Percentiles rank a stretch among this genome's conserved stretches.
phyloP scores from a whole-genome alignment of 2,888 invertebrate species.

The Poecilobothrus nobilitatus region DNA sequence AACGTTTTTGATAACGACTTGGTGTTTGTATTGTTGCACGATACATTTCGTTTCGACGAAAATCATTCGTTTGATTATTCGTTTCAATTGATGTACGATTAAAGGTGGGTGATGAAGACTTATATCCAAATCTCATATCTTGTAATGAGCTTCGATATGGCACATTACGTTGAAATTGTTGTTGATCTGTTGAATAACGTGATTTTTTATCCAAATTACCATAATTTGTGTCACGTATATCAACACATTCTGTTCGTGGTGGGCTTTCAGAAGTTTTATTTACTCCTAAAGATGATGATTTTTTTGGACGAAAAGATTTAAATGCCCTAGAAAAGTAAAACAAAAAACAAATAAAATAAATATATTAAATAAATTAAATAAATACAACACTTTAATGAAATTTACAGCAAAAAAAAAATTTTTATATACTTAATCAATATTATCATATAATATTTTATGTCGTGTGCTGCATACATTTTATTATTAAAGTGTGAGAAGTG shows the following conservation, averaged over 20 bases:
- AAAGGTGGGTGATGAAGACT: background rate
- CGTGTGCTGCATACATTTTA: slow-evolving; percentile 21
- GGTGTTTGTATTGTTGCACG: slow-evolving; percentile 36
- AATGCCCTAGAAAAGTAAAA: slow-evolving; percentile 31
- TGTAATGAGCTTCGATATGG: slow-evolving; percentile 37
- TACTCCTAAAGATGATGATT: slow-evolving; percentile 42
- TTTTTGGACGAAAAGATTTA: slow-evolving; percentile 39
- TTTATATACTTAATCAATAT: no score
- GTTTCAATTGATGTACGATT: background rate
- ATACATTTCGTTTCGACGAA: slow-evolving; percentile 36
- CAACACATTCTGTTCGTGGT: slow-evolving; percentile 27
- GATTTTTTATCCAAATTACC: slow-evolving; percentile 30
- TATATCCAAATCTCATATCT: slow-evolving; percentile 27
- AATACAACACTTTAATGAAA: no score
- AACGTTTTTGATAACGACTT: slow-evolving; percentile 13
- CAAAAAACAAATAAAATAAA: slow-evolving; percentile 9
- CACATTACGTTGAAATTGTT: slow-evolving; percentile 31
- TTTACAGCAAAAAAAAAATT: no score
- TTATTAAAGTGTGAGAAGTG: slow-evolving; percentile 17
- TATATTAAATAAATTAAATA: no score
- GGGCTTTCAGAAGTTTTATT: slow-evolving; percentile 44
- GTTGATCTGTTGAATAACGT: slow-evolving; percentile 28
- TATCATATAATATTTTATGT: slow-evolving; percentile 13
- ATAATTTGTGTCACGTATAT: slow-evolving; percentile 25
- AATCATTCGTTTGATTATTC: slow-evolving; percentile 20